phyloP scores from a whole-genome alignment of 1,140 invertebrate genomes.

The Reticulitermes speratus region DNA sequence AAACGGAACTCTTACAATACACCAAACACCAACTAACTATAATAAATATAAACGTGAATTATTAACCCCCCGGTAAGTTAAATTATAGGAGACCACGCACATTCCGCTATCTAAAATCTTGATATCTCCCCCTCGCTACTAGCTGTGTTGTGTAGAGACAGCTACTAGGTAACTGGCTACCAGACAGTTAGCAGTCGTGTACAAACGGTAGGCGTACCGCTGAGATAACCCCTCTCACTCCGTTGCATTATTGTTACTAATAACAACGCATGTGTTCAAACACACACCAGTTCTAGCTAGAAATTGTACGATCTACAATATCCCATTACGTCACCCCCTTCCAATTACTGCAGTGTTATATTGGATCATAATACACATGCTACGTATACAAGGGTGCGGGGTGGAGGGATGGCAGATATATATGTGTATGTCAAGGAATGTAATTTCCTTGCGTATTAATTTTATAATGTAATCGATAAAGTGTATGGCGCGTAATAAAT shows the following conservation, averaged over 20 bases:
- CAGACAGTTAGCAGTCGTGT: background rate
- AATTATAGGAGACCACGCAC: background rate
- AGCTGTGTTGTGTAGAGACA: background rate
- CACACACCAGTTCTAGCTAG: background rate
- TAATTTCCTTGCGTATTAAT: background rate
- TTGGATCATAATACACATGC: background rate
- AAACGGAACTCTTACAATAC: background rate
- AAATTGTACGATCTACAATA: background rate
- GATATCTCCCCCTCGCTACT: background rate
- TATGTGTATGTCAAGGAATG: background rate
- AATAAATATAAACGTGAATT: background rate
- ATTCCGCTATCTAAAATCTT: background rate
- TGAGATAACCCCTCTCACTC: background rate
- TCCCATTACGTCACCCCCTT: background rate
- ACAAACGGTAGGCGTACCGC: background rate
- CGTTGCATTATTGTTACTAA: background rate
- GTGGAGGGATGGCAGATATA: no score
- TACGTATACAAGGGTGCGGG: background rate
- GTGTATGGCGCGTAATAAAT: background rate
- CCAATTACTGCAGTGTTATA: background rate
- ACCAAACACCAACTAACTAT: background rate
- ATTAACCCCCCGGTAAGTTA: background rate
- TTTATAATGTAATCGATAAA: background rate
- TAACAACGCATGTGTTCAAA: background rate
- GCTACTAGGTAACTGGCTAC: background rate